Percentiles rank a stretch among this genome's conserved stretches.
phyloP scores from a whole-genome alignment of 2,113 vertebrate genomes.

The Gasterosteus aculeatus region DNA sequence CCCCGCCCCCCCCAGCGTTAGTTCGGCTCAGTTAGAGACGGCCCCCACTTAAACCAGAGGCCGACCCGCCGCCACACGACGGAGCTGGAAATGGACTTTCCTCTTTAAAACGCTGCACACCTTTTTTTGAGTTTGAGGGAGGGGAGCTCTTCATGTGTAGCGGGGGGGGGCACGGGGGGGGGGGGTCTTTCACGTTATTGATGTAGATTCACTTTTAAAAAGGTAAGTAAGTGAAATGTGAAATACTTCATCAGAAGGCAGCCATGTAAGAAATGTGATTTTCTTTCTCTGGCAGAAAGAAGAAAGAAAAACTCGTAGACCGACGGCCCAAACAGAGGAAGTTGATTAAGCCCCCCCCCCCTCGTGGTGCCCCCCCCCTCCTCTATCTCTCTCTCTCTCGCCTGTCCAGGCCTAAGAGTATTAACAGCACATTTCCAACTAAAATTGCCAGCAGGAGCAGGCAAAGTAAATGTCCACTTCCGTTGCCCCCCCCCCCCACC shows the following conservation, averaged over 20 bases:
- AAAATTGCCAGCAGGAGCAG: constrained; percentile 51
- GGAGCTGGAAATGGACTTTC: constrained; percentile 73
- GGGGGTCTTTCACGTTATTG: constrained; percentile 61
- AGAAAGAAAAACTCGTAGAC: constrained; percentile 41
- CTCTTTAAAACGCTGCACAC: constrained; percentile 48
- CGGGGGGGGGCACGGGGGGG: constrained; percentile 6
- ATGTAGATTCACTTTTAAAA: constrained; percentile 79
- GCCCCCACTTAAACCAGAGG: constrained; percentile 71
- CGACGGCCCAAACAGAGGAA: constrained; percentile 67
- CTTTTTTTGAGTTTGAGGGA: constrained; percentile 60
- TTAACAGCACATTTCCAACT: constrained; percentile 63
- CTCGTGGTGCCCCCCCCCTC: neutral
- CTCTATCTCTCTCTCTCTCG: neutral
- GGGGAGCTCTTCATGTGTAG: constrained; percentile 68
- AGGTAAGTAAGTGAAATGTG: constrained; percentile 80
- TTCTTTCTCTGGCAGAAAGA: constrained; percentile 60
- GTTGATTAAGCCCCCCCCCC: constrained; percentile 50
- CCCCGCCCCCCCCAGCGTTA: constrained; percentile 56
- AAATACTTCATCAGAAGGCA: constrained; percentile 77
- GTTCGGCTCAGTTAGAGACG: constrained; percentile 78
- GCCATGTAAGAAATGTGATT: constrained; percentile 79
- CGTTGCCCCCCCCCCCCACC: constrained; percentile 47
- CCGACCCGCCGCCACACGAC: constrained; percentile 55
- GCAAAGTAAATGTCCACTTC: constrained; percentile 64
- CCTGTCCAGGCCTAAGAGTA: constrained; percentile 26